phyloP scores from a whole-genome alignment of 2,113 vertebrate genomes.

The Hystrix cristata region DNA sequence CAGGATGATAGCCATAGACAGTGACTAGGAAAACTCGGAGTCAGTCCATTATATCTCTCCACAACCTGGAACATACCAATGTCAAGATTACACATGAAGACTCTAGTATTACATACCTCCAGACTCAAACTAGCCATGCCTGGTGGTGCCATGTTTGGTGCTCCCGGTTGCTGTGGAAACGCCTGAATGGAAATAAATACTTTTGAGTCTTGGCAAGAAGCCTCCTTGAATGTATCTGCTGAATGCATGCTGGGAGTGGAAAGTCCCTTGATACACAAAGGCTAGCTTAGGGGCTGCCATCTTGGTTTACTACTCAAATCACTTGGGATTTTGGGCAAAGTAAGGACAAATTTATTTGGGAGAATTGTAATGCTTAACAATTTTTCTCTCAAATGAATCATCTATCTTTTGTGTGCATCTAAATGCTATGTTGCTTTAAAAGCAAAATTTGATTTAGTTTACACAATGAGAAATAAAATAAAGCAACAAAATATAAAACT shows the following conservation, averaged over 20 bases:
- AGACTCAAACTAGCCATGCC: slow-evolving; percentile 76
- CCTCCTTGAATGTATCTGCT: not conserved
- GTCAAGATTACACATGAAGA: not conserved
- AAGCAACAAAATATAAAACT: slow-evolving; percentile 9
- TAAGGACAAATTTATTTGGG: slow-evolving; percentile 19
- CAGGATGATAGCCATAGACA: not conserved
- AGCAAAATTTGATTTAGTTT: slow-evolving; percentile 37
- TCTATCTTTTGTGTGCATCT: not conserved
- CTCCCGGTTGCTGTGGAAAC: slow-evolving; percentile 70
- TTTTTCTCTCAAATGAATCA: not conserved
- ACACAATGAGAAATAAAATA: slow-evolving; percentile 9
- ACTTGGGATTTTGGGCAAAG: slow-evolving; percentile 21
- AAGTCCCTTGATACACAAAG: not conserved
- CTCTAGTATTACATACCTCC: slow-evolving; percentile 72
- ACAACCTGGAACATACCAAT: not conserved
- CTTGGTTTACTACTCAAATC: not conserved
- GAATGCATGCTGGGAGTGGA: not conserved
- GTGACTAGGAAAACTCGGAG: not conserved
- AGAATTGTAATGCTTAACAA: not conserved
- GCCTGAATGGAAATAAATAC: slow-evolving; percentile 66
- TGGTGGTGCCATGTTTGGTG: slow-evolving; percentile 58
- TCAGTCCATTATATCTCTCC: not conserved
- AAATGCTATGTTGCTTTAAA: slow-evolving; percentile 30
- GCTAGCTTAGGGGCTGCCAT: not conserved
- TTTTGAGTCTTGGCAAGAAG: slow-evolving; percentile 1